A percentile compares a stretch with the other conserved stretches of the same genome.
Evolutionary conservation across 2,888 invertebrate genomes (phyloP).

Genomic region (Eupelmus urozonus): DNA sequence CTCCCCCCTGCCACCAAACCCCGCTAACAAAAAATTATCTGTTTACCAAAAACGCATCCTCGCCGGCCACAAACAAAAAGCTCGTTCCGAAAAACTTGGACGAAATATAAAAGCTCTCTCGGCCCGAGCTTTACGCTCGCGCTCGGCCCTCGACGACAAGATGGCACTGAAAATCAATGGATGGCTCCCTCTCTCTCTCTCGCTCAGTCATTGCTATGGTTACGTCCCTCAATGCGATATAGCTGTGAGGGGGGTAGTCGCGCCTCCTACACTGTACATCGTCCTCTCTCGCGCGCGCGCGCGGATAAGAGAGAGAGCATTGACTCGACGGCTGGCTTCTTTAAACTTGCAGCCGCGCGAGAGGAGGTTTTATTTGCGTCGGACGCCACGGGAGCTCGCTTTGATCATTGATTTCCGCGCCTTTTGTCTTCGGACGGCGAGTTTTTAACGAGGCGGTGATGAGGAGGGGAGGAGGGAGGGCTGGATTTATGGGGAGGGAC

Average conservation of each 20-base stretch:
- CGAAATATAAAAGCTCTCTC: background rate
- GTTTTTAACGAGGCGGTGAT: too few species aligned
- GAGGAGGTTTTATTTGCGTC: conserved; percentile 37
- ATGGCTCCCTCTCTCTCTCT: conserved; percentile 62
- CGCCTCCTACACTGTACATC: conserved; percentile 27
- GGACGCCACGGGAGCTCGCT: background rate
- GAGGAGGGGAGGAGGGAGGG: too few species aligned
- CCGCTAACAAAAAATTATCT: too few species aligned
- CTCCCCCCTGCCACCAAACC: too few species aligned
- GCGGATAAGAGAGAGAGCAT: background rate
- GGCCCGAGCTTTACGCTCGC: background rate
- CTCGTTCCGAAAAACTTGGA: background rate
- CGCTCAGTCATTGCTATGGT: conserved; percentile 74
- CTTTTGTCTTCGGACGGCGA: too few species aligned
- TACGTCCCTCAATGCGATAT: conserved; percentile 68
- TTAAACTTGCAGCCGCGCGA: conserved; percentile 29
- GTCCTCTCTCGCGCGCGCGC: background rate
- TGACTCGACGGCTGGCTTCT: conserved; percentile 24
- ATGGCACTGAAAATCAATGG: conserved; percentile 77
- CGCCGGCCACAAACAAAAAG: background rate
- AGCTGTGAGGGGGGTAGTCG: conserved; percentile 25
- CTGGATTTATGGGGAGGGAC: too few species aligned
- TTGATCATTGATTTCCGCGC: conserved; percentile 23
- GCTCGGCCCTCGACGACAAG: conserved; percentile 68
- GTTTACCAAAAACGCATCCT: background rate